phyloP scores from a whole-genome alignment of 2,888 invertebrate species.

The Xiphydria camelus region DNA sequence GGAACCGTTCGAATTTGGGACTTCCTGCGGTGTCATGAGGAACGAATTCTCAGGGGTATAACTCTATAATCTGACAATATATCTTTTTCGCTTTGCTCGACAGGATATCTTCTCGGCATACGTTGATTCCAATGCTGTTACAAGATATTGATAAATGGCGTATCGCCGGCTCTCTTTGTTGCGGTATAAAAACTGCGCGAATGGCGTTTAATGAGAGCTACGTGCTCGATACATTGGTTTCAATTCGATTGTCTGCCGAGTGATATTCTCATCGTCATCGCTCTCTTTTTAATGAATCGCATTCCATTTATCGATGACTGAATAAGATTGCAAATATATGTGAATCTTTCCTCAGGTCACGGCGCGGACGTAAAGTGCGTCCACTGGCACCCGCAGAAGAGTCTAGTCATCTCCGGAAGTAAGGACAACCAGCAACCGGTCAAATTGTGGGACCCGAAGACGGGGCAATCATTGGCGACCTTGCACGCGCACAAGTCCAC shows the following conservation, averaged over 20 bases:
- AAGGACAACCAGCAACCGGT: slow-evolving; percentile 99
- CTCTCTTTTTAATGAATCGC: slow-evolving; percentile 7
- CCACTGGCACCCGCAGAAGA: slow-evolving; percentile 99
- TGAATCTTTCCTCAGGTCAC: slow-evolving; percentile 69
- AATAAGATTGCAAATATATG: slow-evolving; percentile 22
- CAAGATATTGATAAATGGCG: too few species aligned
- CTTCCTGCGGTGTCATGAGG: slow-evolving; percentile 95
- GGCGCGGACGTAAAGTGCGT: slow-evolving; percentile 99
- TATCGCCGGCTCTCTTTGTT: too few species aligned
- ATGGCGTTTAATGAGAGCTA: slow-evolving; percentile 5
- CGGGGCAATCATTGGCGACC: slow-evolving; percentile 92
- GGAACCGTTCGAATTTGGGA: slow-evolving; percentile 99
- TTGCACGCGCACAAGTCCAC: slow-evolving; percentile 99
- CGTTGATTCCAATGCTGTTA: too few species aligned
- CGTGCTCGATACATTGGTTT: too few species aligned
- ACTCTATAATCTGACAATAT: neutral
- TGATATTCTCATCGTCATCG: too few species aligned
- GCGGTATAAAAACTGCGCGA: too few species aligned
- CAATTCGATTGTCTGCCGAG: too few species aligned
- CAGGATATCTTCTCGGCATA: too few species aligned
- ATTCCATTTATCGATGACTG: neutral
- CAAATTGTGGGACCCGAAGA: slow-evolving; percentile 98
- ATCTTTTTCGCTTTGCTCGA: neutral
- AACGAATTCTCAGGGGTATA: slow-evolving; percentile 83
- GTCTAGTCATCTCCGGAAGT: slow-evolving; percentile 95